A percentile compares a stretch with the other conserved stretches of the same genome.
These are phyloP conservation scores for Desoria tigrina DNA, from an alignment of 2,888 invertebrate species.

Conservation along the genomic window DNA sequence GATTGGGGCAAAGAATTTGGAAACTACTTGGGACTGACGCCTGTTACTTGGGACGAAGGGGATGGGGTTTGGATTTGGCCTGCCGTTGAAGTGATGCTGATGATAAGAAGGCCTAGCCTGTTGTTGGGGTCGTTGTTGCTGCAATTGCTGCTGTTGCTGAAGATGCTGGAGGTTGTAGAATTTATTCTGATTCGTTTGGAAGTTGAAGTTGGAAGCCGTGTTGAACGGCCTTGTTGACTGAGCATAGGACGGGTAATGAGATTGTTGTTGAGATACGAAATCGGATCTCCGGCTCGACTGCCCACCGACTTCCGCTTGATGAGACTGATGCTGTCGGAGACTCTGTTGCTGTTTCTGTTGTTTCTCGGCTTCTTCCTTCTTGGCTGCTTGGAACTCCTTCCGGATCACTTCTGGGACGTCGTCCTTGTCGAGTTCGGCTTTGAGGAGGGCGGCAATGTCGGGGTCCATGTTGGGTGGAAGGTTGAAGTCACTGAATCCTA, in stretches of 20 bases:
- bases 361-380: constrained; percentile 28
- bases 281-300: background rate
- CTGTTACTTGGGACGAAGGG: no score
- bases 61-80: no score
- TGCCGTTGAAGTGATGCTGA: no score
- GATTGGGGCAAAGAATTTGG: constrained; percentile 43
- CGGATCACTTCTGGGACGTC: constrained; percentile 47
- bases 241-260: no score
- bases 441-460: constrained; percentile 46
- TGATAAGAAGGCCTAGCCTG: no score
- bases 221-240: no score
- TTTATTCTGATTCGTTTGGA: no score
- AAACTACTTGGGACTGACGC: background rate
- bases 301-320: background rate
- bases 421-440: constrained; percentile 47
- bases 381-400: constrained; percentile 42
- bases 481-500: constrained; percentile 43
- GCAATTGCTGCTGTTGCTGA: no score
- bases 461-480: constrained; percentile 42
- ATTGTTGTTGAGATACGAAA: constrained; percentile 6
- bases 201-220: no score
- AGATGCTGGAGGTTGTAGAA: no score
- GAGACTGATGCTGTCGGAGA: constrained; percentile 11
- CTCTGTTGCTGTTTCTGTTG: constrained; percentile 20
- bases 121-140: no score